Evolutionary conservation across 2,888 invertebrate species (phyloP).

Genomic region (Plagiodera versicolora): DNA sequence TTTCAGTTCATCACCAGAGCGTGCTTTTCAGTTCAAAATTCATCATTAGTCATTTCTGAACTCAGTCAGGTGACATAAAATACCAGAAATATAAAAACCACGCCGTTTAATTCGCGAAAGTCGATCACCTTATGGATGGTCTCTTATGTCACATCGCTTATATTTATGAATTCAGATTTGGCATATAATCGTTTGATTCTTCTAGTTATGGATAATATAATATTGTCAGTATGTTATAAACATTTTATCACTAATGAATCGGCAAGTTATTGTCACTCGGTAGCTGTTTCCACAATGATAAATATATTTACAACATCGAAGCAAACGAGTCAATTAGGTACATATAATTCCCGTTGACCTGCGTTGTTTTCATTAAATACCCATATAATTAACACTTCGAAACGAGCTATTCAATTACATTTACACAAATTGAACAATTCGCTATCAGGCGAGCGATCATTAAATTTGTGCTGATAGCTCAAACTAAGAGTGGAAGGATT

Average conservation of each 20-base stretch:
- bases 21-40: too few relatives aligned
- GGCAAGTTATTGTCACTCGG: background rate
- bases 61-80: too few relatives aligned
- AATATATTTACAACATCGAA: background rate
- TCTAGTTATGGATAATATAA: too few relatives aligned
- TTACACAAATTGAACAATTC: conserved; percentile 30
- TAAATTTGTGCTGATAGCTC: conserved; percentile 32
- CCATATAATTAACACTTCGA: conserved; percentile 19
- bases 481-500: conserved; percentile 27
- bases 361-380: conserved; percentile 13
- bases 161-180: too few relatives aligned
- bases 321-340: conserved; percentile 47
- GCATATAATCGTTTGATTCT: too few relatives aligned
- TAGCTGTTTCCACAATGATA: background rate
- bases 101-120: too few relatives aligned
- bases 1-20: too few relatives aligned
- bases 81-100: too few relatives aligned
- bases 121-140: too few relatives aligned
- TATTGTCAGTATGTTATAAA: too few relatives aligned
- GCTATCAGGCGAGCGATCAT: conserved; percentile 31
- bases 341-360: conserved; percentile 13
- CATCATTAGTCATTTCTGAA: too few relatives aligned
- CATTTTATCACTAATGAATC: conserved; percentile 2
- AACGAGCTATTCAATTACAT: conserved; percentile 23
- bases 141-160: too few relatives aligned